Conservation (phyloP, 2,888 invertebrate species). For the Nephrotoma appendiculata region DNA sequence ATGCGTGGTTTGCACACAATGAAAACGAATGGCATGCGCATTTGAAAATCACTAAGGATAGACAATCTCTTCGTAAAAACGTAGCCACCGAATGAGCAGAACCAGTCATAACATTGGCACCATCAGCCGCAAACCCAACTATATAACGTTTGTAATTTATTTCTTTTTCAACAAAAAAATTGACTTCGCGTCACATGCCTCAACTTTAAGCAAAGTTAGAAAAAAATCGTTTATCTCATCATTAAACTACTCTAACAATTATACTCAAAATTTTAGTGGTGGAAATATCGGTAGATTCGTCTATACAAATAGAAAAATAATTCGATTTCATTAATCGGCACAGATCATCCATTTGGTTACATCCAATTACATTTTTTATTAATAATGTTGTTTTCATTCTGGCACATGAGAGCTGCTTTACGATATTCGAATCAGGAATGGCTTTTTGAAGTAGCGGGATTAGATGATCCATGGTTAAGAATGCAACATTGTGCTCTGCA, state of each 20-base stretch:
- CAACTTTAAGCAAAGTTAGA: slow-evolving; percentile 13
- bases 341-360: not conserved
- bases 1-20: slow-evolving; percentile 12
- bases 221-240: not conserved
- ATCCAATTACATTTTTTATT: not conserved
- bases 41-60: slow-evolving; percentile 21
- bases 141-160: too few relatives aligned
- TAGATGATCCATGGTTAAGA: too few relatives aligned
- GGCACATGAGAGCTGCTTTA: too few relatives aligned
- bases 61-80: slow-evolving; percentile 19
- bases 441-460: too few relatives aligned
- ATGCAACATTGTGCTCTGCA: too few relatives aligned
- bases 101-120: slow-evolving; percentile 24
- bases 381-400: not conserved
- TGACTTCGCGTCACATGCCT: slow-evolving; percentile 12
- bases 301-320: too few relatives aligned
- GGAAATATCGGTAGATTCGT: slow-evolving; percentile 17
- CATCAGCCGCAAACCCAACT: slow-evolving; percentile 25
- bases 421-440: too few relatives aligned
- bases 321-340: slow-evolving; percentile 11
- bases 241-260: not conserved
- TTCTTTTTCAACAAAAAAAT: slow-evolving; percentile 17
- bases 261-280: not conserved
- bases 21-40: slow-evolving; percentile 24
- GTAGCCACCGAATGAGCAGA: slow-evolving; percentile 19